Conservation (phyloP, 2,888 invertebrate genomes). For the Ellobium chinense region DNA sequence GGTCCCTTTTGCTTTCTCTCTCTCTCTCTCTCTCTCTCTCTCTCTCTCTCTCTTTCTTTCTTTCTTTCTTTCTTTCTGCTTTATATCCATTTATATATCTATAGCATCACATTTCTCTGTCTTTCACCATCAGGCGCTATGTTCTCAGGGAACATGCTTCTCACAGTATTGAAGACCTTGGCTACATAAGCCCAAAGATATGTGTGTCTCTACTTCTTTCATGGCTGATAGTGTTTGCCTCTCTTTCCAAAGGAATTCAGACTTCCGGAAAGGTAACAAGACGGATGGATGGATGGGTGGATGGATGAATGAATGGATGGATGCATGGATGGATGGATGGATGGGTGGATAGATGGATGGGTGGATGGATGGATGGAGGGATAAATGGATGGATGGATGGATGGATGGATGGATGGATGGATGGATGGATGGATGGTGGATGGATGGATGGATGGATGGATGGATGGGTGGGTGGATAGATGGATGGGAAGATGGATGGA, state of each 20-base stretch:
- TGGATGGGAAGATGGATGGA: too few relatives aligned
- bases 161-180: conserved; percentile 61
- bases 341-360: background rate
- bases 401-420: background rate
- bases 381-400: too few relatives aligned
- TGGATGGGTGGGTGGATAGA: background rate
- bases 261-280: background rate
- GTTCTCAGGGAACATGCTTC: conserved; percentile 64
- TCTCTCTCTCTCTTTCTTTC: too few relatives aligned
- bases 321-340: background rate
- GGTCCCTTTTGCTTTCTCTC: too few relatives aligned
- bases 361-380: too few relatives aligned
- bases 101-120: too few relatives aligned
- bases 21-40: too few relatives aligned
- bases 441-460: background rate
- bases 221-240: conserved; percentile 74
- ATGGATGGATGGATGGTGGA: background rate
- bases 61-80: too few relatives aligned
- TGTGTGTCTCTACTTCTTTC: conserved; percentile 69
- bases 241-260: conserved; percentile 69
- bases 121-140: too few relatives aligned
- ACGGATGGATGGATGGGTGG: background rate
- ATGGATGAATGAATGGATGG: background rate
- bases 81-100: too few relatives aligned
- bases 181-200: conserved; percentile 67